phyloP scores from a whole-genome alignment of 2,797 vertebrate species.

The Karalla daura region DNA sequence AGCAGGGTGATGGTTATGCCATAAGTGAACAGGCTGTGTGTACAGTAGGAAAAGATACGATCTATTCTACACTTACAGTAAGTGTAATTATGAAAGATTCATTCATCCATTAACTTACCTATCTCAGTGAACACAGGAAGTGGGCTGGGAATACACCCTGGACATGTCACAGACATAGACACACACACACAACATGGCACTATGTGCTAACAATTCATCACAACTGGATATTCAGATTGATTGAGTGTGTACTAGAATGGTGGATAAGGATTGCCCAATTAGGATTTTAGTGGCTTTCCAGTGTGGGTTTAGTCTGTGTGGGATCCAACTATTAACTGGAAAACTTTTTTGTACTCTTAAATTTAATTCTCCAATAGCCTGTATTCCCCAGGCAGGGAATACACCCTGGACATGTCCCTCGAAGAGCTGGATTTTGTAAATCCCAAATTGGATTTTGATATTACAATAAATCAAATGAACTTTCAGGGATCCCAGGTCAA shows the following conservation, averaged over 20 bases:
- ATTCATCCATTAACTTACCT: too few relatives aligned
- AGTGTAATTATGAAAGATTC: too few relatives aligned
- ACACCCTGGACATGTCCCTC: too few relatives aligned
- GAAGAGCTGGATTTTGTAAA: too few relatives aligned
- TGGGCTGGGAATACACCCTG: too few relatives aligned
- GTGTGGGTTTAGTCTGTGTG: not conserved
- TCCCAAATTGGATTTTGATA: not conserved
- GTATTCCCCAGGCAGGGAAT: too few relatives aligned
- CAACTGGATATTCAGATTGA: not conserved
- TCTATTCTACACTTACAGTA: too few relatives aligned
- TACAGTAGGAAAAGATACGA: not conserved
- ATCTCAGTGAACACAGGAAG: too few relatives aligned
- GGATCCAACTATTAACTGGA: not conserved
- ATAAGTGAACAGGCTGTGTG: not conserved
- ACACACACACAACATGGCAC: too few relatives aligned
- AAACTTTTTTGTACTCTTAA: not conserved
- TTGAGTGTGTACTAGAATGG: not conserved
- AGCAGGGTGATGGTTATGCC: slow-evolving; percentile 5
- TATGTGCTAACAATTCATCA: not conserved
- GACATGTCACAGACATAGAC: too few relatives aligned
- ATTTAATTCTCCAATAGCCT: too few relatives aligned
- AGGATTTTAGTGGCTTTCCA: not conserved
- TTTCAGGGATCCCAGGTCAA: not conserved
- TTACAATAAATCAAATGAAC: not conserved
- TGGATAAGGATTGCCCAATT: not conserved